Conservation (phyloP, 35 echinoderm and acorn worm genomes). For the Ophiothrix spiculata region DNA sequence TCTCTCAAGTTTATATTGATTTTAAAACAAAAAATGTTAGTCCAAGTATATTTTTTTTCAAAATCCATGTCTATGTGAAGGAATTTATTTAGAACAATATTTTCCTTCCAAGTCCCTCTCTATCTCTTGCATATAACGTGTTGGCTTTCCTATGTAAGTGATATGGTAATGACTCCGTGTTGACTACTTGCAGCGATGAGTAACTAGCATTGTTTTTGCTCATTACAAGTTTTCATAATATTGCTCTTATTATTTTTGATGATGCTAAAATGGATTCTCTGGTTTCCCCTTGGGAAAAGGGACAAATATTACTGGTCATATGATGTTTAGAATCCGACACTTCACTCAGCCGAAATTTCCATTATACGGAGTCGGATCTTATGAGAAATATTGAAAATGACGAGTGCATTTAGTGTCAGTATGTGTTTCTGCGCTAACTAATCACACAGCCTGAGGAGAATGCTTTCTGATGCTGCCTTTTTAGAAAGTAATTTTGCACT, state of each 20-base stretch:
- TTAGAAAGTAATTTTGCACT: background rate
- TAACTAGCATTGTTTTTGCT: conserved; percentile 3
- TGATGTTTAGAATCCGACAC: background rate
- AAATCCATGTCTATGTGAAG: background rate
- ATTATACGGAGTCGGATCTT: background rate
- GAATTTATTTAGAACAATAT: background rate
- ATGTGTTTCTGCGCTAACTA: background rate
- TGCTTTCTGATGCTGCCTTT: background rate
- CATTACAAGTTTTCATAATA: conserved; percentile 2
- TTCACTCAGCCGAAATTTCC: background rate
- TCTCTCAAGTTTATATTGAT: too few species aligned
- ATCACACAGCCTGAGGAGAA: background rate
- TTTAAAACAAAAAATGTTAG: too few species aligned
- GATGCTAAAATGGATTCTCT: background rate
- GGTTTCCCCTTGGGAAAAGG: background rate
- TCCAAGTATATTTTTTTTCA: too few species aligned
- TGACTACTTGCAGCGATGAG: background rate
- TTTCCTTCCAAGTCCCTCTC: background rate
- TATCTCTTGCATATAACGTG: background rate
- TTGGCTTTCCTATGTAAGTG: background rate
- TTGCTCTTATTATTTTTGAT: background rate
- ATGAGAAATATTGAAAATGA: background rate
- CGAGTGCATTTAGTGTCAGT: background rate
- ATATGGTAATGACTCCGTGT: background rate
- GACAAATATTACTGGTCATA: background rate